A percentile compares a stretch with the other conserved stretches of the same genome.
phyloP scores from a whole-genome alignment of 2,888 invertebrate genomes.

The Agrilus mali region DNA sequence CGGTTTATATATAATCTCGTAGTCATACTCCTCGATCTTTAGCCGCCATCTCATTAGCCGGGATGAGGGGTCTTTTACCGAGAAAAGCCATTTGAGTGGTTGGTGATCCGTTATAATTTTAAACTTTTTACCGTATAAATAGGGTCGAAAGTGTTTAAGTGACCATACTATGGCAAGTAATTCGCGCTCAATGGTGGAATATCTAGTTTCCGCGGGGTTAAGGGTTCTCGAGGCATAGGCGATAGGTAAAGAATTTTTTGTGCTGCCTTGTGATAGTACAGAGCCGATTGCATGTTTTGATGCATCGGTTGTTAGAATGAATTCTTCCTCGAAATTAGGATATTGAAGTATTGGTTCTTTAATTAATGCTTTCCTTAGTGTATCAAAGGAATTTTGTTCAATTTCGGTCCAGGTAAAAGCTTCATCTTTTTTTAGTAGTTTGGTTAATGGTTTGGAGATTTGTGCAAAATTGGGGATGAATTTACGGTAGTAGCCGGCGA shows the following conservation, averaged over 20 bases:
- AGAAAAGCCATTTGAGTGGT: conserved; percentile 24
- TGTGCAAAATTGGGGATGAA: conserved; percentile 15
- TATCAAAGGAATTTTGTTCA: conserved; percentile 9
- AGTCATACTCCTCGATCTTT: conserved; percentile 22
- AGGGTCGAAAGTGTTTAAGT: conserved; percentile 25
- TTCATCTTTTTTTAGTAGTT: conserved; percentile 11
- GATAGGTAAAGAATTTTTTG: conserved; percentile 21
- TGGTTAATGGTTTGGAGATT: conserved; percentile 18
- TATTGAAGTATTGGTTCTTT: conserved; percentile 12
- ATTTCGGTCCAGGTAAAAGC: conserved; percentile 13
- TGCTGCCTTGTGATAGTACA: conserved; percentile 19
- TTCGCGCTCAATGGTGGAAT: conserved; percentile 26
- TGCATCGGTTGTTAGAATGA: conserved; percentile 25
- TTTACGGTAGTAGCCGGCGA: conserved; percentile 19
- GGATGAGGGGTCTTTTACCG: conserved; percentile 20
- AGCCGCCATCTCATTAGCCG: conserved; percentile 22
- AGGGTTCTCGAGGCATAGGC: conserved; percentile 24
- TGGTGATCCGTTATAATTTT: conserved; percentile 24
- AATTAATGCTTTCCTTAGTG: conserved; percentile 6
- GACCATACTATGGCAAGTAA: conserved; percentile 25
- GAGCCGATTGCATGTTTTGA: conserved; percentile 21
- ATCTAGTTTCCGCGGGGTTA: conserved; percentile 23
- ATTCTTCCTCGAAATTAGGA: conserved; percentile 17
- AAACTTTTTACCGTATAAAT: conserved; percentile 26
- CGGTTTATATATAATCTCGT: conserved; percentile 20